Conservation (phyloP, 2,797 vertebrate genomes). For the Petrocephalus sullivani region DNA sequence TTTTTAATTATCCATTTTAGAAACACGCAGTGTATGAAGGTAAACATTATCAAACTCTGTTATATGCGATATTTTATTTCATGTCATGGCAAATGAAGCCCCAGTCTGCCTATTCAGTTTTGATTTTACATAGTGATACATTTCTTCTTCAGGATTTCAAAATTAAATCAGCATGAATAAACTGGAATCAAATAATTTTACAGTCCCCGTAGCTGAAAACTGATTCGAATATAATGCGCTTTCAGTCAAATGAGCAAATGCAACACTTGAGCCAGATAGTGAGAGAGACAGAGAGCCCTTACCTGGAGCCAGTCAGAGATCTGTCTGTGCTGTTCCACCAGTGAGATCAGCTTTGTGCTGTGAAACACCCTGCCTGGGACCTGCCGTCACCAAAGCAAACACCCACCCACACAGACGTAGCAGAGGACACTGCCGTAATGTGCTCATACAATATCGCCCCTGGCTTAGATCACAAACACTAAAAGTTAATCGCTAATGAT, state of each 20-base stretch:
- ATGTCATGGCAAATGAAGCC: background rate
- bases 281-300: background rate
- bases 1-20: background rate
- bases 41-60: background rate
- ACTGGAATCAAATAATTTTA: background rate
- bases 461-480: background rate
- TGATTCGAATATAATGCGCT: background rate
- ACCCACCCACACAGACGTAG: constrained; percentile 3
- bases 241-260: background rate
- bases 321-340: constrained; percentile 14
- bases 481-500: background rate
- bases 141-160: background rate
- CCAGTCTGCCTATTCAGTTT: background rate
- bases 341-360: constrained; percentile 25
- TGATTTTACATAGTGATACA: background rate
- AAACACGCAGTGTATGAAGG: background rate
- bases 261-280: background rate
- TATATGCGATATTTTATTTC: background rate
- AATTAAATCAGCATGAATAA: background rate
- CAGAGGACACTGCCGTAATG: background rate
- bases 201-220: background rate
- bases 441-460: background rate
- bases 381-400: constrained; percentile 44
- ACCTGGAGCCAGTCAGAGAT: constrained; percentile 21
- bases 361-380: constrained; percentile 44